Evolutionary conservation across 2,113 vertebrate genomes (phyloP).

Genomic region (Ranitomeya imitator): DNA sequence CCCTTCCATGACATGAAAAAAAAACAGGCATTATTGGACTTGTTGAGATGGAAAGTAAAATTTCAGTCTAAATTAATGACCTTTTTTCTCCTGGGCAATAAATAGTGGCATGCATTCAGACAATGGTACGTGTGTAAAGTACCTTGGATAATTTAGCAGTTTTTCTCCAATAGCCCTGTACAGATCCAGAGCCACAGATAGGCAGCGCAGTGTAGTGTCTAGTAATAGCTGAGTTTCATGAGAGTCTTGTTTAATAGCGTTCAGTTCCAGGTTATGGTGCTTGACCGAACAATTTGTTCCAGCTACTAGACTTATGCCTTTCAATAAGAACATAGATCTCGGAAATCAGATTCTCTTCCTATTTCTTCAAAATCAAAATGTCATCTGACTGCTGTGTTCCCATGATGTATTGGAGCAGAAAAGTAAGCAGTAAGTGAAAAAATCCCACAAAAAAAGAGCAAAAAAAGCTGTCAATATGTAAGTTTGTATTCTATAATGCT

Average conservation of each 20-base stretch:
- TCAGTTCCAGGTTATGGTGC: conserved; percentile 31
- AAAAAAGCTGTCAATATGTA: too few relatives aligned
- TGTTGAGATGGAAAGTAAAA: background rate
- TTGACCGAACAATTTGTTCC: conserved; percentile 45
- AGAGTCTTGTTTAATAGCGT: background rate
- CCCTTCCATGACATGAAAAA: conserved; percentile 11
- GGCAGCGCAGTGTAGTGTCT: background rate
- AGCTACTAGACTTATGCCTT: conserved; percentile 1
- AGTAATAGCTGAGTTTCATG: conserved; percentile 5
- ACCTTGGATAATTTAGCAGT: background rate
- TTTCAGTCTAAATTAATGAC: background rate
- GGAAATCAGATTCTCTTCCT: background rate
- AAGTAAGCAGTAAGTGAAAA: too few relatives aligned
- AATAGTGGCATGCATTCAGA: background rate
- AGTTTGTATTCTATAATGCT: too few relatives aligned
- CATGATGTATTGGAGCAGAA: background rate
- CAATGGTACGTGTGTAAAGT: background rate
- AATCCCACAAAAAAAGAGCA: too few relatives aligned
- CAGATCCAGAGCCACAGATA: background rate
- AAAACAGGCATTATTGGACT: background rate
- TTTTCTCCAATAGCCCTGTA: background rate
- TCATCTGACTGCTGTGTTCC: background rate
- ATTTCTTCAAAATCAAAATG: background rate
- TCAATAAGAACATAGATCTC: background rate
- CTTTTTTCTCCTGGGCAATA: too few relatives aligned